Evolutionary conservation across 1,140 invertebrate genomes (phyloP).

Genomic region (Drosophila ohnishii): DNA sequence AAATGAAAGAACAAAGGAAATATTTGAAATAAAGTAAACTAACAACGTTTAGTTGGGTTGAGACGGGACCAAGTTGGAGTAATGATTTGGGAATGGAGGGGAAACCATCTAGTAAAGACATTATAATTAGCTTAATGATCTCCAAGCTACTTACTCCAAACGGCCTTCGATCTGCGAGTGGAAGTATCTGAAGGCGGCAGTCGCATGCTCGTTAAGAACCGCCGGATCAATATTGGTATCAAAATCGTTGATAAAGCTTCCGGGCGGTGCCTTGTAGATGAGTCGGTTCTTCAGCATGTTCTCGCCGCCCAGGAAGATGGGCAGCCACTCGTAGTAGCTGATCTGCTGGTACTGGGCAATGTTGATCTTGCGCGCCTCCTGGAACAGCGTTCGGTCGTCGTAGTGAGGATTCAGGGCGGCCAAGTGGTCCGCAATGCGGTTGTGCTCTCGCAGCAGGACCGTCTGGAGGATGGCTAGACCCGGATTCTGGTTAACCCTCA

Average conservation of each 20-base stretch:
- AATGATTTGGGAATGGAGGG: not conserved
- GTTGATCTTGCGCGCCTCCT: constrained; percentile 92
- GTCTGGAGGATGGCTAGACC: constrained; percentile 92
- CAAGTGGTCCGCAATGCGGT: constrained; percentile 91
- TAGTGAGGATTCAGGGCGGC: constrained; percentile 92
- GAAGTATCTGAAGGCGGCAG: constrained; percentile 94
- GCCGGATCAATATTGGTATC: constrained; percentile 90
- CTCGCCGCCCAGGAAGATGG: constrained; percentile 89
- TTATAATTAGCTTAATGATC: not conserved
- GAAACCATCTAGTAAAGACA: not conserved
- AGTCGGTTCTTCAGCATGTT: constrained; percentile 89
- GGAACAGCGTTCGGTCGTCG: constrained; percentile 93
- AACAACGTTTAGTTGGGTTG: not conserved
- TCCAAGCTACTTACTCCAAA: constrained; percentile 86
- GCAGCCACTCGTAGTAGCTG: constrained; percentile 93
- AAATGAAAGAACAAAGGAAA: not conserved
- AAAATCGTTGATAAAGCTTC: constrained; percentile 92
- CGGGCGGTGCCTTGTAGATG: constrained; percentile 86
- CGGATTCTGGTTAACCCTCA: constrained; percentile 93
- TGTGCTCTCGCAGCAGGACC: constrained; percentile 94
- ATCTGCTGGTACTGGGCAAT: constrained; percentile 93
- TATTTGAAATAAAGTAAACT: not conserved
- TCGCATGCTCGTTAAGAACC: constrained; percentile 93
- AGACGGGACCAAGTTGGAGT: too few relatives aligned
- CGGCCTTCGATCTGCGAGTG: constrained; percentile 92